Evolutionary conservation across 2,113 vertebrate genomes (phyloP), one percentile per base, ranked within the genome.

Genomic region (Indicator indicator): DNA sequence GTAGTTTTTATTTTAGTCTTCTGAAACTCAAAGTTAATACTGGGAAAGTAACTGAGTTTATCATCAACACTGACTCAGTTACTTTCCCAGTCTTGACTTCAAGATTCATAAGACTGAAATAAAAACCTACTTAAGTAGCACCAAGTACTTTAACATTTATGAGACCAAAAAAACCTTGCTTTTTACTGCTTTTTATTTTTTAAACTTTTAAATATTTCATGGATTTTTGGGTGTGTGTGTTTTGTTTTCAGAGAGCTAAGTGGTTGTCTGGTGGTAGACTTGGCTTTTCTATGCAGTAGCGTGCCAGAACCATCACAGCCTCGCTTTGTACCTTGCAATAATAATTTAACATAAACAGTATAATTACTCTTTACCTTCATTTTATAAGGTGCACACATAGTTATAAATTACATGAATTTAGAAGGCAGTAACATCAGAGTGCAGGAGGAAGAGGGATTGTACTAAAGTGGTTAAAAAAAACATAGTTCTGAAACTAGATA

Each of bases 321-420:
- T 92, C 28, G 30, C 75, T 83, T 91, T 83, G n/a, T 93, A 71
- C 69, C 64, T 94, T 77, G 76, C 65, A 81, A 81, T 90, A 91
- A 58, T 92, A 93, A 91, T 91, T 94, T 71, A 90, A n/a, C 38
- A 32, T 90, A 95, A 95, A 54, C 16, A 75, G 44, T 84, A 2
- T 91, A 92, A 94, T 94, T 78, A 73, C 33, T 84, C 62, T 92
- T 94, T 93, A 92, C 88, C 48, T 93, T 90, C 26, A 88, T 90
- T 95, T 94, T 83, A 17, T 81, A 92, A 88, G 20, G 36, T 90
- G 64, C 50, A 55, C 94, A 21, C 44, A 23, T 36, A 32, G 40
- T 63, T 91, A 80, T 42, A 86, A 92, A 90, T 94, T 58, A 59
- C 11, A 46, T 86, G 16, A 78, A 88, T 95, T 88, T 86, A 92